Percentiles rank a stretch among this genome's conserved stretches.
Evolutionary conservation across 2,113 vertebrate genomes (phyloP).

Genomic region (Trematocara zebra): DNA sequence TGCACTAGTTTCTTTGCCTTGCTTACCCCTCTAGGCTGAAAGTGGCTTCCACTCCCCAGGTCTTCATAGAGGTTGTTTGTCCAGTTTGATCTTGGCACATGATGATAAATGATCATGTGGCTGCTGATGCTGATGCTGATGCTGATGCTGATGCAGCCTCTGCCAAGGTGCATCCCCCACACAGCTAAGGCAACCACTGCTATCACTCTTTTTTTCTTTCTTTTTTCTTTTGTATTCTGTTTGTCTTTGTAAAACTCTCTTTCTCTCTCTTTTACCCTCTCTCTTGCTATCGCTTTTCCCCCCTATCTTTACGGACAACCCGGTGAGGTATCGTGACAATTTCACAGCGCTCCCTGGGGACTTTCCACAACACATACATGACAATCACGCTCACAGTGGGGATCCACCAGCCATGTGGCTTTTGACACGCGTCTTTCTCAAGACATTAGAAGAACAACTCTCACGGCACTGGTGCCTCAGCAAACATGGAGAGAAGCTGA

Average conservation of each 20-base stretch:
- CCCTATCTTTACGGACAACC: not conserved
- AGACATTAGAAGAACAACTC: slow-evolving; percentile 6
- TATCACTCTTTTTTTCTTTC: not conserved
- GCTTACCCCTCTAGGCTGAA: slow-evolving; percentile 42
- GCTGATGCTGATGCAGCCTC: not conserved
- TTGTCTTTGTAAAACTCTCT: slow-evolving; percentile 1
- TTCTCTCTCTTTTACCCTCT: not conserved
- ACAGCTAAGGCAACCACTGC: slow-evolving; percentile 16
- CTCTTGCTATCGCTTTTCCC: not conserved
- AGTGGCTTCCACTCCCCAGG: slow-evolving; percentile 27
- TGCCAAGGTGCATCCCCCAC: slow-evolving; percentile 35
- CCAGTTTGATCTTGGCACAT: slow-evolving; percentile 51
- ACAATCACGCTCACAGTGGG: slow-evolving; percentile 26
- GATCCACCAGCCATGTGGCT: slow-evolving; percentile 30
- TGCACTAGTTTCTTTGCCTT: slow-evolving; percentile 13
- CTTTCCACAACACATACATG: slow-evolving; percentile 12
- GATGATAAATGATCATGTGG: slow-evolving; percentile 53
- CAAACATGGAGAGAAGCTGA: not conserved
- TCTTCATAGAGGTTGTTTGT: slow-evolving; percentile 51
- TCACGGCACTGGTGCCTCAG: not conserved
- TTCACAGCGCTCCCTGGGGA: slow-evolving; percentile 10
- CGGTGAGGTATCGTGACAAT: slow-evolving; percentile 33
- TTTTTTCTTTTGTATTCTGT: not conserved
- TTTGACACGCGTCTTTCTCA: slow-evolving; percentile 33
- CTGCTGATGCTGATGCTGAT: slow-evolving; percentile 22